Conservation (phyloP, 2,113 vertebrate genomes). For the Thinocorus orbignyianus region DNA sequence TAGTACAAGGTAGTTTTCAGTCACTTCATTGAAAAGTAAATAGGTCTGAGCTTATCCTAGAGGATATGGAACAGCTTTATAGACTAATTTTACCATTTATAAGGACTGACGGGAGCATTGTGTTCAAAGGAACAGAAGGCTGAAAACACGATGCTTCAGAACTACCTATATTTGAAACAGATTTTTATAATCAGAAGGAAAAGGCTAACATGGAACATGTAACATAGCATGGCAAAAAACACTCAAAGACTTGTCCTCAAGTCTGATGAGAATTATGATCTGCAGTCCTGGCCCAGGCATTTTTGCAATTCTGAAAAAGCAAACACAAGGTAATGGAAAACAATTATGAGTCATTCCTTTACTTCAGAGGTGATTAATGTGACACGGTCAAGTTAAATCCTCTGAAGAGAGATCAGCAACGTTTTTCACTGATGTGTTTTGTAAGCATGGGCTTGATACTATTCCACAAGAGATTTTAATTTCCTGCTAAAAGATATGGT, state of each 20-base stretch:
- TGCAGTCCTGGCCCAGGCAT: neutral
- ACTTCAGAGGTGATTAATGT: conserved; percentile 55
- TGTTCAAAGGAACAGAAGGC: neutral
- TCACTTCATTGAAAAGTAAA: neutral
- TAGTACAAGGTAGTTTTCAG: neutral
- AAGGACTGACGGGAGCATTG: neutral
- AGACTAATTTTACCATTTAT: neutral
- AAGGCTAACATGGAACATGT: neutral
- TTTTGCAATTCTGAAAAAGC: conserved; percentile 29
- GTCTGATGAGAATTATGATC: conserved; percentile 21
- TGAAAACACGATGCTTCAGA: neutral
- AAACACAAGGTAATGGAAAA: conserved; percentile 48
- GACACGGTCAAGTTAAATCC: neutral
- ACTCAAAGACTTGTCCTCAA: neutral
- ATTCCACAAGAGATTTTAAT: conserved; percentile 62
- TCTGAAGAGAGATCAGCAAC: neutral
- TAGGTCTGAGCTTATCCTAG: neutral
- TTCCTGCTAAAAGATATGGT: conserved; percentile 53
- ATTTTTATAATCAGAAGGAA: neutral
- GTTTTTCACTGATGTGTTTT: conserved; percentile 30
- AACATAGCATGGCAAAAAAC: neutral
- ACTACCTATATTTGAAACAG: neutral
- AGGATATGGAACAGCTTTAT: neutral
- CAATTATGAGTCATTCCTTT: conserved; percentile 46
- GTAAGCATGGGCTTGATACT: conserved; percentile 31